These are phyloP conservation scores for Neoitamus cyanurus DNA, from an alignment of 2,888 invertebrate genomes.

Conservation along the genomic window DNA sequence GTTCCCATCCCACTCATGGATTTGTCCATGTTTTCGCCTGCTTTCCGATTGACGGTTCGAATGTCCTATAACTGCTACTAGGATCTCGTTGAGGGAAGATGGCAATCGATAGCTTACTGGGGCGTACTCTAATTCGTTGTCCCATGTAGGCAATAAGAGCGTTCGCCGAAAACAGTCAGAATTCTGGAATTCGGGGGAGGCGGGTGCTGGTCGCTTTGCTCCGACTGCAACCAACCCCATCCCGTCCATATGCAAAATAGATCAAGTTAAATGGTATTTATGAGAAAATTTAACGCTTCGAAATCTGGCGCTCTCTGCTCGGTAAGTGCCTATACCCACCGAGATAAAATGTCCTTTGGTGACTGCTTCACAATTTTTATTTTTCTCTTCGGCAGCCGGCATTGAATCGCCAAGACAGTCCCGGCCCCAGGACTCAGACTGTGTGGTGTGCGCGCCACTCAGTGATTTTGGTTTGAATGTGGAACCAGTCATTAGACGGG, in stretches of 20 bases:
- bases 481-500: background rate
- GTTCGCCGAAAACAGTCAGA: background rate
- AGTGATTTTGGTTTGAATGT: constrained; percentile 3
- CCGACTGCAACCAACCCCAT: background rate
- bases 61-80: background rate
- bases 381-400: background rate
- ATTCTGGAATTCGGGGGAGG: background rate
- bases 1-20: background rate
- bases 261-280: constrained; percentile 15
- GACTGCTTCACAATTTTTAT: background rate
- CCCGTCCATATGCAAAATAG: constrained; percentile 21
- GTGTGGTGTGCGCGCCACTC: background rate
- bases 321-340: background rate
- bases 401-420: background rate
- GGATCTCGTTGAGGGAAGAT: background rate
- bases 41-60: background rate
- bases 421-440: background rate
- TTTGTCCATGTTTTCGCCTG: background rate
- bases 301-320: background rate
- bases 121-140: constrained; percentile 16
- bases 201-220: background rate
- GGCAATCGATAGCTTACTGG: constrained; percentile 39
- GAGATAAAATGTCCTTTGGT: background rate
- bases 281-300: constrained; percentile 5
- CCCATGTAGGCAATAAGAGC: constrained; percentile 5